Conservation (phyloP, 1,140 invertebrate genomes). For the Drosophila leontia region DNA sequence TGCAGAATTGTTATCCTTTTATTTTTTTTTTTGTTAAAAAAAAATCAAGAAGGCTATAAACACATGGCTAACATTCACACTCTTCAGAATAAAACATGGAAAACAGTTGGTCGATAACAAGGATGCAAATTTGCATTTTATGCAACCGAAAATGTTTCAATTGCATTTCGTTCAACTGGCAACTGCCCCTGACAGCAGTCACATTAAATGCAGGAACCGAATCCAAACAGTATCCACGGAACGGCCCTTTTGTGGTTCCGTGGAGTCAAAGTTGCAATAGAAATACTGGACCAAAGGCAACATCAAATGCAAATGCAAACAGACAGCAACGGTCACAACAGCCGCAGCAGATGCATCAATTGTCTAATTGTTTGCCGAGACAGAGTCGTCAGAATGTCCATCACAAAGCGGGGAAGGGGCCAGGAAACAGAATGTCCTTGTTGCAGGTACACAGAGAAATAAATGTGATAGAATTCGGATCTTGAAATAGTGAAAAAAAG, state of each 20-base stretch:
- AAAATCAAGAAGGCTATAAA: not conserved
- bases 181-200: constrained; percentile 65
- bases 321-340: constrained; percentile 38
- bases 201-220: constrained; percentile 73
- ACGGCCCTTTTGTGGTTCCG: constrained; percentile 69
- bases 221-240: constrained; percentile 23
- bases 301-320: constrained; percentile 45
- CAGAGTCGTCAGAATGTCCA: constrained; percentile 79
- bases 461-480: not conserved
- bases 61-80: constrained; percentile 3
- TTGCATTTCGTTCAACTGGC: constrained; percentile 53
- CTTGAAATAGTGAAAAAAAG: not conserved
- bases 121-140: constrained; percentile 49
- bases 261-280: constrained; percentile 32
- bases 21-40: not conserved
- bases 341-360: constrained; percentile 78
- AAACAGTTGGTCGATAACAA: constrained; percentile 33
- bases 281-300: constrained; percentile 46
- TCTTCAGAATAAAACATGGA: constrained; percentile 17
- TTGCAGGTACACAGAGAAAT: not conserved
- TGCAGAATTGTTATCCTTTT: not conserved
- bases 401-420: constrained; percentile 45
- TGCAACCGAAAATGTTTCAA: constrained; percentile 60
- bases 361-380: constrained; percentile 82
- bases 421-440: constrained; percentile 14